phyloP scores from a whole-genome alignment of 2,888 invertebrate species.

The Pseudeuparius sepicola region DNA sequence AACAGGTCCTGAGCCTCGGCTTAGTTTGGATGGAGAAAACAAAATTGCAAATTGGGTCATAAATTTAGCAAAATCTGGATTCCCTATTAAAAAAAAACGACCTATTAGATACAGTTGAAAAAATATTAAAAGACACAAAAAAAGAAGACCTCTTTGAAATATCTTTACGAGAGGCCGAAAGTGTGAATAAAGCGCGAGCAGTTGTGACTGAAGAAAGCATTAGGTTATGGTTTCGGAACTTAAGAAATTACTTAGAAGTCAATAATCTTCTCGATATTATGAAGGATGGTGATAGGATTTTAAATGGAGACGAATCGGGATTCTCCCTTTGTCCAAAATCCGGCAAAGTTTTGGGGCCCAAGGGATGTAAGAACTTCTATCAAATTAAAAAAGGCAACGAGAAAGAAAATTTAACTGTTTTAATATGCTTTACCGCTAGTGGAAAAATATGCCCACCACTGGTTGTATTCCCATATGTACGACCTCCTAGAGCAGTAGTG shows the following conservation, averaged over 20 bases:
- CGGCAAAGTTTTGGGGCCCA: constrained; percentile 19
- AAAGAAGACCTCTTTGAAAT: constrained; percentile 18
- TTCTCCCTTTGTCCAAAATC: constrained; percentile 28
- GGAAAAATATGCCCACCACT: constrained; percentile 19
- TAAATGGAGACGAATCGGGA: constrained; percentile 31
- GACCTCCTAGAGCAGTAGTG: constrained; percentile 21
- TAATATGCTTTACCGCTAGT: constrained; percentile 21
- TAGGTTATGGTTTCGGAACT: constrained; percentile 28
- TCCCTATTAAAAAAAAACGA: constrained; percentile 28
- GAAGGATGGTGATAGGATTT: constrained; percentile 24
- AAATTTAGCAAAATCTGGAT: constrained; percentile 28
- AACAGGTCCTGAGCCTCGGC: constrained; percentile 22
- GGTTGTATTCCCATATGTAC: constrained; percentile 21
- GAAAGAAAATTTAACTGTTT: constrained; percentile 29
- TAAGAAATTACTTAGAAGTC: constrained; percentile 24
- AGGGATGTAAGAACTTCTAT: constrained; percentile 25
- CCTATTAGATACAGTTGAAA: constrained; percentile 26
- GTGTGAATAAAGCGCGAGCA: constrained; percentile 27
- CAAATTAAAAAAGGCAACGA: constrained; percentile 25
- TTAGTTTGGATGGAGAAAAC: constrained; percentile 24
- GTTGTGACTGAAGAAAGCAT: constrained; percentile 28
- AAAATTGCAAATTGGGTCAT: constrained; percentile 25
- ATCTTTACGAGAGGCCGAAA: constrained; percentile 25
- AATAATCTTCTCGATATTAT: constrained; percentile 25
- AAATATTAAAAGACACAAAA: constrained; percentile 18